Evolutionary conservation across 2,113 vertebrate species (phyloP).

Genomic region (Talpa occidentalis): DNA sequence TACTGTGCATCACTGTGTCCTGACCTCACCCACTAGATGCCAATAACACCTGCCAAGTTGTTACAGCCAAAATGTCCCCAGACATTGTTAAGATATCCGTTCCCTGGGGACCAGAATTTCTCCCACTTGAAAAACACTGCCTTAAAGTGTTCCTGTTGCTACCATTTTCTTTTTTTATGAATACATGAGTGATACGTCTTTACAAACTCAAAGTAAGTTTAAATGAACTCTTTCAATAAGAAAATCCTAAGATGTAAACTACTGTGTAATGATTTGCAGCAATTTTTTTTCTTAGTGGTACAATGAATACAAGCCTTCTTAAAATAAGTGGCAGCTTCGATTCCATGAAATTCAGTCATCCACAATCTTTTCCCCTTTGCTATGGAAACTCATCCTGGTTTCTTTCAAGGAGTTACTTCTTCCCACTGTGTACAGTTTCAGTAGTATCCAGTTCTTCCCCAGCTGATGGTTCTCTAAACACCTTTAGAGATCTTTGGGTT

Average conservation of each 20-base stretch:
- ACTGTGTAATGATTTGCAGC: not conserved
- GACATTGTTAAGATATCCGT: not conserved
- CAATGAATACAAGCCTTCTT: not conserved
- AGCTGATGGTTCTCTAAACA: not conserved
- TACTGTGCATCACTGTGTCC: not conserved
- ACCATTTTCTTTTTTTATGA: not conserved
- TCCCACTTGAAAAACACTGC: not conserved
- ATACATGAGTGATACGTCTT: not conserved
- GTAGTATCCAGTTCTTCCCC: not conserved
- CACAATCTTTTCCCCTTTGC: not conserved
- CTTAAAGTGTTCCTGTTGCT: slow-evolving; percentile 1
- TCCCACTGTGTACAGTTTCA: not conserved
- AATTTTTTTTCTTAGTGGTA: not conserved
- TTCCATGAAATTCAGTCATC: not conserved
- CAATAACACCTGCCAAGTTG: not conserved
- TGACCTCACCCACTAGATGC: not conserved
- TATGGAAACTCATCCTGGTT: not conserved
- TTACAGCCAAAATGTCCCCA: slow-evolving; percentile 35
- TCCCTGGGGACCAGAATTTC: not conserved
- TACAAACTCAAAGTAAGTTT: slow-evolving; percentile 35
- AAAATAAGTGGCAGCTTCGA: not conserved
- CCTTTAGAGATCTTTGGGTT: not conserved
- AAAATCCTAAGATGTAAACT: not conserved
- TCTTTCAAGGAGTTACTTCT: not conserved
- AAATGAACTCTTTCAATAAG: not conserved